A percentile compares a stretch with the other conserved stretches of the same genome.
Evolutionary conservation across 2,113 vertebrate genomes (phyloP).

Genomic region (Hyla sarda): DNA sequence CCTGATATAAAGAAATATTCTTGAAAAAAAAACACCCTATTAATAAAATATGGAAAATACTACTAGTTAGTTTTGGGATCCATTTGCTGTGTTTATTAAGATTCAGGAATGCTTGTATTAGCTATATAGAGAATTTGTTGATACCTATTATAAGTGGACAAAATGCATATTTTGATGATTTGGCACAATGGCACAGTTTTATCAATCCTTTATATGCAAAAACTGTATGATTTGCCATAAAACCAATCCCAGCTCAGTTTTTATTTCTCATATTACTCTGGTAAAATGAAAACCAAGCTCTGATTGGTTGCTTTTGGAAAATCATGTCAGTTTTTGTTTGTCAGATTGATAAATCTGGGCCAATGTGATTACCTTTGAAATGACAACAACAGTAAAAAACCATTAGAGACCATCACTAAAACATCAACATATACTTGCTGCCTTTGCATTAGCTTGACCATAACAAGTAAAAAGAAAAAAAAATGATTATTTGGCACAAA

Average conservation of each 20-base stretch:
- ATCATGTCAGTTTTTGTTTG: too few relatives aligned
- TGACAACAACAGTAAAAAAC: neutral
- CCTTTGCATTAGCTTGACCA: conserved; percentile 76
- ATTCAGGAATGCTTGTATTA: neutral
- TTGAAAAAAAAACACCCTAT: conserved; percentile 31
- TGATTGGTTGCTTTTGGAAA: too few relatives aligned
- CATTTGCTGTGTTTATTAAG: neutral
- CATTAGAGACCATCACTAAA: neutral
- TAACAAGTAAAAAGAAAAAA: neutral
- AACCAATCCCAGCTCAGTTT: too few relatives aligned
- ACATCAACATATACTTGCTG: conserved; percentile 61
- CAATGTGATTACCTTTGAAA: neutral
- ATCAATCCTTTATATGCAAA: too few relatives aligned
- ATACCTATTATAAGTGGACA: neutral
- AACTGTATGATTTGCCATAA: too few relatives aligned
- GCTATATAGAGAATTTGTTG: conserved; percentile 8
- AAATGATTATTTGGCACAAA: neutral
- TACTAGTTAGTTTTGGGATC: neutral
- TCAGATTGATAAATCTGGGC: too few relatives aligned
- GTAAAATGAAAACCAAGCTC: too few relatives aligned
- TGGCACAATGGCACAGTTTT: neutral
- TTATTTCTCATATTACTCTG: too few relatives aligned
- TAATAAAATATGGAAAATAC: neutral
- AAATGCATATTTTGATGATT: neutral
- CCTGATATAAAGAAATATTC: conserved; percentile 18